Percentiles rank a stretch among this genome's conserved stretches.
Evolutionary conservation across 2,113 vertebrate genomes (phyloP).

Genomic region (Percina caprodes): DNA sequence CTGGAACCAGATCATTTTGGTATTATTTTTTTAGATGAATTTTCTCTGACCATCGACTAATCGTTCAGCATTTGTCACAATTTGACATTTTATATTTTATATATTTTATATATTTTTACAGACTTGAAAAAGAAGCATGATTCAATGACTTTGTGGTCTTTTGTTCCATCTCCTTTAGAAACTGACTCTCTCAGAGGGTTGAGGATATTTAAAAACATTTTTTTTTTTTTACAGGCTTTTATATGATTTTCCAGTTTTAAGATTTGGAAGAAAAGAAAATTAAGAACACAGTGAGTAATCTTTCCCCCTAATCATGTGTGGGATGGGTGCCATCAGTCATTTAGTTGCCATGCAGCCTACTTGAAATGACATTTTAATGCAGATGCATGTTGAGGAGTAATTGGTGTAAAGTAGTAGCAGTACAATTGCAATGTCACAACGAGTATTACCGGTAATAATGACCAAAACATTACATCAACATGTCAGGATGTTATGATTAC

Average conservation of each 20-base stretch:
- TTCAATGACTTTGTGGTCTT: not conserved
- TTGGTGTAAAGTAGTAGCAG: not conserved
- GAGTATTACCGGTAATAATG: not conserved
- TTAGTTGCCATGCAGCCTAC: not conserved
- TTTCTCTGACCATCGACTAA: not conserved
- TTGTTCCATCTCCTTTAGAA: too few relatives aligned
- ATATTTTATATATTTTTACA: too few relatives aligned
- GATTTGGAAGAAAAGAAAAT: not conserved
- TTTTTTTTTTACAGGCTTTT: conserved; percentile 1
- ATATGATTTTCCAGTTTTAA: conserved; percentile 21
- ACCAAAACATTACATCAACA: not conserved
- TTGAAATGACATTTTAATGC: conserved; percentile 8
- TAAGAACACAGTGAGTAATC: conserved; percentile 40
- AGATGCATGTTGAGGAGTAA: not conserved
- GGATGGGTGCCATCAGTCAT: conserved; percentile 25
- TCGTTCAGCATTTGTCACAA: not conserved
- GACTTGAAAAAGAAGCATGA: not conserved
- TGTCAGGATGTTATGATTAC: too few relatives aligned
- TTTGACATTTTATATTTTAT: not conserved
- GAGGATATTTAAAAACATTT: not conserved
- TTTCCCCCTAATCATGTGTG: not conserved
- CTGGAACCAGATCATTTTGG: not conserved
- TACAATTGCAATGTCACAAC: not conserved
- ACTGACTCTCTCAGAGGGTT: not conserved
- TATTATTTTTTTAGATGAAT: too few relatives aligned